phyloP scores from a whole-genome alignment of 1,140 invertebrate species.

The Drosophila pallidifrons region DNA sequence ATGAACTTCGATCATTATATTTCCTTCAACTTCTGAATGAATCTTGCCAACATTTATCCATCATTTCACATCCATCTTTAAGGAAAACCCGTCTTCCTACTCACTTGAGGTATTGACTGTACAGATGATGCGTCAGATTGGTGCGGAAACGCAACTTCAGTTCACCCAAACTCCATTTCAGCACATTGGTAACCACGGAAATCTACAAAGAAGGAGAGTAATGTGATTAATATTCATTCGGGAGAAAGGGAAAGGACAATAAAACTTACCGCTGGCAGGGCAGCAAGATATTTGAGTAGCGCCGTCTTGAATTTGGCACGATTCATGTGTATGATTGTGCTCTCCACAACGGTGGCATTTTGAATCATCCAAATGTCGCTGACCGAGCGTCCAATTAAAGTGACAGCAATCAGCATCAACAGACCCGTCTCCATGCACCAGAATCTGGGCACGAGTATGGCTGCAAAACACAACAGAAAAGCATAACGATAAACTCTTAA shows the following conservation, averaged over 20 bases:
- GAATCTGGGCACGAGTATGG: constrained; percentile 93
- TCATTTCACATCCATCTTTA: too few relatives aligned
- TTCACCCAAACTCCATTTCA: constrained; percentile 97
- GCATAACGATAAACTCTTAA: background rate
- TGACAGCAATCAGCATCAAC: constrained; percentile 91
- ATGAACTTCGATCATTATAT: too few relatives aligned
- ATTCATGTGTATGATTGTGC: constrained; percentile 96
- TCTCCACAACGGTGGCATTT: constrained; percentile 96
- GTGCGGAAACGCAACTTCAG: constrained; percentile 96
- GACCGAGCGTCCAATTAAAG: constrained; percentile 94
- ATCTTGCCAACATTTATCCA: too few relatives aligned
- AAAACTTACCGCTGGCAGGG: constrained; percentile 91
- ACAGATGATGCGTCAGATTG: constrained; percentile 94
- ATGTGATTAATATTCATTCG: background rate
- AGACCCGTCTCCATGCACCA: constrained; percentile 92
- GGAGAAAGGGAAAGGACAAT: too few relatives aligned
- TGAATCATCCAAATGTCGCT: constrained; percentile 99
- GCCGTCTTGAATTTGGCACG: constrained; percentile 90
- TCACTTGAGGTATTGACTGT: constrained; percentile 97
- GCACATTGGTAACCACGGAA: constrained; percentile 95
- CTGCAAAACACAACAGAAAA: constrained; percentile 37
- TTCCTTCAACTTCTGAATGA: too few relatives aligned
- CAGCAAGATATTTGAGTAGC: constrained; percentile 91
- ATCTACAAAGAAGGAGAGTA: constrained; percentile 86
- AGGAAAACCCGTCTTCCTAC: constrained; percentile 68